These are phyloP conservation scores for Diaprepes abbreviatus DNA, from an alignment of 2,888 invertebrate genomes.

Conservation along the genomic window DNA sequence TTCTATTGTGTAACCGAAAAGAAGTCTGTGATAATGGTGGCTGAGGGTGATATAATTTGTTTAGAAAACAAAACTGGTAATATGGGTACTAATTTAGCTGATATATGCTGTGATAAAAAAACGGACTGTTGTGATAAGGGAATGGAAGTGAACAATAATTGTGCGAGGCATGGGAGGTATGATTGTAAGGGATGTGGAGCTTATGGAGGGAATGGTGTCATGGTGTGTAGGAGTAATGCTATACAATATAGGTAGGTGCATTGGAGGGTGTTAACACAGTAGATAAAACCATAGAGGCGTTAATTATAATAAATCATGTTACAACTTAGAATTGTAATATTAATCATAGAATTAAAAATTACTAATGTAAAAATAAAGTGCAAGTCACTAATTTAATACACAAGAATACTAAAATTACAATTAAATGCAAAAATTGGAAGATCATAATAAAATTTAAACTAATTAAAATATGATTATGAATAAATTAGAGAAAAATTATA, in stretches of 20 bases:
- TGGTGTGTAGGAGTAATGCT: conserved; percentile 38
- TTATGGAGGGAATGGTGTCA: conserved; percentile 21
- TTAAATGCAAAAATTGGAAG: too few relatives aligned
- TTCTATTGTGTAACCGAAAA: neutral
- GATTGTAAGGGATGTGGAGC: neutral
- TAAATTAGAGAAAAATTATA: too few relatives aligned
- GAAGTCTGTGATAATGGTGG: conserved; percentile 45
- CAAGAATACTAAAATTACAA: too few relatives aligned
- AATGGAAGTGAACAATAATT: conserved; percentile 22
- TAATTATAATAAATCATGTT: too few relatives aligned
- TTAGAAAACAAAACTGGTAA: conserved; percentile 21
- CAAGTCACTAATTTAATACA: too few relatives aligned
- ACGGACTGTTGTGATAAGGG: neutral
- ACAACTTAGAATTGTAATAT: too few relatives aligned
- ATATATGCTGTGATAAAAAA: conserved; percentile 8
- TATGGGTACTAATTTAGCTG: neutral
- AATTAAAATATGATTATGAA: too few relatives aligned
- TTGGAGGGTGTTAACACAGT: too few relatives aligned
- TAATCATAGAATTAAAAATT: too few relatives aligned
- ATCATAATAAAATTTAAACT: too few relatives aligned
- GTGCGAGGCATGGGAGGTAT: neutral
- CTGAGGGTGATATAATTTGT: conserved; percentile 40
- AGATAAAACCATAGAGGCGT: too few relatives aligned
- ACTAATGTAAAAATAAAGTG: too few relatives aligned
- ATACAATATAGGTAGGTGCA: conserved; percentile 45